Base-by-base conservation (phyloP, 2,888 invertebrate genomes). In the Rhingia rostrata region DNA sequence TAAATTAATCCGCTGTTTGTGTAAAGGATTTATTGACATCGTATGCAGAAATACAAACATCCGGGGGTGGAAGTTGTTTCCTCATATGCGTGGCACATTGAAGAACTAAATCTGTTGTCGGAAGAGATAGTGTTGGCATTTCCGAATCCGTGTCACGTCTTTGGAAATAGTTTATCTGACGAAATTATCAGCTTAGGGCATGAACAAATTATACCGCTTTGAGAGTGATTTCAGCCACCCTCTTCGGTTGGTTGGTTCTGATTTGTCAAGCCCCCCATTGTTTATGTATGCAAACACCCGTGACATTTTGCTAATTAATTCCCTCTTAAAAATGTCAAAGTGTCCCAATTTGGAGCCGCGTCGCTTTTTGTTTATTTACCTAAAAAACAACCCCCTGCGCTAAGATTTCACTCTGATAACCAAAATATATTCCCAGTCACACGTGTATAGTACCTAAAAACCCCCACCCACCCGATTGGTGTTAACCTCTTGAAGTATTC, bases 1-100 rank as follows among this genome's bases (percentile, higher is more conserved):
- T 54, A 12, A 61, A 67, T 80, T 72, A 72, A 79, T 53, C 51
- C 39, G 60, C 45, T 80, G 61, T 80, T 73, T 80, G 66, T 30
- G 73, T 80, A 66, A 53, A 47, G 35, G 53, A 60, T 73, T 73
- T 73, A 61, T 60, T 67, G 58, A 60, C 54, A 80, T 39, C 58
- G 63, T 63, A 54, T 49, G 47, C 32, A 37, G 37, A 37, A 58
- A 47, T 30, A 58, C 12, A 69, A 49, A 39, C 58, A 56, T 47
- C 39, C 35, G 39, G n/a, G 56, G 39, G 51, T 53, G 22, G 22
- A 22, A 22, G 22, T 22, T 2, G 22, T 22, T 22, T 22, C 43
- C n/a, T 45, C 43, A 45, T 45, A 41, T 22, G 22, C 22, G 22
- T 2, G 22, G 22, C 1, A 22, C 22, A 22, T 22, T 22, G 22